A percentile compares a stretch with the other conserved stretches of the same genome.
Evolutionary conservation across 2,113 vertebrate genomes (phyloP).

Genomic region (Cygnus atratus): DNA sequence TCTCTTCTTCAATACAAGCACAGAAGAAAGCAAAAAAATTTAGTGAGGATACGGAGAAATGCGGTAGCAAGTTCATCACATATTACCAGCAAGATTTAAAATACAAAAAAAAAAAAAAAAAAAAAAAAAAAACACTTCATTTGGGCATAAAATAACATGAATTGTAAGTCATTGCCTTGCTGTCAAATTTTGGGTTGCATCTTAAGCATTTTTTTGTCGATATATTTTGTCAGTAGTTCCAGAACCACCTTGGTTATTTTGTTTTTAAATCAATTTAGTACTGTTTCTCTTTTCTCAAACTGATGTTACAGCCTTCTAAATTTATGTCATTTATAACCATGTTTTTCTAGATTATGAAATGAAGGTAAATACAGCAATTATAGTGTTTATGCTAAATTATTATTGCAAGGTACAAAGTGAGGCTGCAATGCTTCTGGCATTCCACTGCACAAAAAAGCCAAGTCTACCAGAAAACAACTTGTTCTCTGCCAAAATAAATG

Average conservation of each 20-base stretch:
- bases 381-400: slow-evolving; percentile 25
- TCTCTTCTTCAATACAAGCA: neutral
- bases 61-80: accelerated
- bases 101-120: no score
- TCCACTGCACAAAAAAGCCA: neutral
- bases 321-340: neutral
- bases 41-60: neutral
- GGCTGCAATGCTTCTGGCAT: neutral
- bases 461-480: neutral
- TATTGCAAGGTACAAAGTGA: slow-evolving; percentile 22
- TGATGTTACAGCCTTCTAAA: slow-evolving; percentile 4
- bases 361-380: slow-evolving; percentile 41
- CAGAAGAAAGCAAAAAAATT: neutral
- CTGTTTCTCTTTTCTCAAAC: neutral
- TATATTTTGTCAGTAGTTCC: neutral
- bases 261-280: neutral
- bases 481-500: neutral
- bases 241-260: neutral
- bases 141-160: neutral
- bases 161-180: neutral
- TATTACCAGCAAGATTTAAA: neutral
- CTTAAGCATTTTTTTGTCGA: neutral
- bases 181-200: neutral
- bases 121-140: neutral
- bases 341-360: slow-evolving; percentile 27